phyloP scores from a whole-genome alignment of 2,888 invertebrate genomes.

The Nephrotoma guestfalica region DNA sequence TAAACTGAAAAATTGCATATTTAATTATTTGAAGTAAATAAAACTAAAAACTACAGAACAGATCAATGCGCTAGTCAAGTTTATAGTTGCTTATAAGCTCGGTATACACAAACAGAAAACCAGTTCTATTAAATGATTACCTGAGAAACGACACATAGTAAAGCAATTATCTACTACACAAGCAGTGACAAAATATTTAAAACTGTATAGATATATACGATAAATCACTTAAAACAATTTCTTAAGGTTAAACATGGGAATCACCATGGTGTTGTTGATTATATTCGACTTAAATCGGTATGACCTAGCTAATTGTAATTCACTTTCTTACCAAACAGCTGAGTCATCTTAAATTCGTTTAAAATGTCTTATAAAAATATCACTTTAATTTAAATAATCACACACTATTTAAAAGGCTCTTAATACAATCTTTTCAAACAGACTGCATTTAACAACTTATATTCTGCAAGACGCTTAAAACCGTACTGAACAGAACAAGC shows the following conservation, averaged over 20 bases:
- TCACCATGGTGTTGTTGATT: background rate
- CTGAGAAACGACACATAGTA: background rate
- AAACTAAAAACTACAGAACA: too few relatives aligned
- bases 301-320: background rate
- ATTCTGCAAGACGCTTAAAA: background rate
- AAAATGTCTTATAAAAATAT: background rate
- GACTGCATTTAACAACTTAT: background rate
- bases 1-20: too few relatives aligned
- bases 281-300: too few relatives aligned
- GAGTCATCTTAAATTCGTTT: background rate
- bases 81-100: too few relatives aligned
- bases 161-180: background rate
- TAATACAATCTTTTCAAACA: background rate
- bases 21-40: too few relatives aligned
- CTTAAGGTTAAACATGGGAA: background rate
- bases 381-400: background rate
- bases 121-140: background rate
- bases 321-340: background rate
- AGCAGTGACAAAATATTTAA: background rate
- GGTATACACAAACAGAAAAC: background rate
- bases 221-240: background rate
- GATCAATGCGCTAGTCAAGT: too few relatives aligned
- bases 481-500: background rate
- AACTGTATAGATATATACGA: background rate
- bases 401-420: background rate